Evolutionary conservation across 2,113 vertebrate species (phyloP), one percentile per base, ranked within the genome.

Genomic region (Vanacampus margaritifer): DNA sequence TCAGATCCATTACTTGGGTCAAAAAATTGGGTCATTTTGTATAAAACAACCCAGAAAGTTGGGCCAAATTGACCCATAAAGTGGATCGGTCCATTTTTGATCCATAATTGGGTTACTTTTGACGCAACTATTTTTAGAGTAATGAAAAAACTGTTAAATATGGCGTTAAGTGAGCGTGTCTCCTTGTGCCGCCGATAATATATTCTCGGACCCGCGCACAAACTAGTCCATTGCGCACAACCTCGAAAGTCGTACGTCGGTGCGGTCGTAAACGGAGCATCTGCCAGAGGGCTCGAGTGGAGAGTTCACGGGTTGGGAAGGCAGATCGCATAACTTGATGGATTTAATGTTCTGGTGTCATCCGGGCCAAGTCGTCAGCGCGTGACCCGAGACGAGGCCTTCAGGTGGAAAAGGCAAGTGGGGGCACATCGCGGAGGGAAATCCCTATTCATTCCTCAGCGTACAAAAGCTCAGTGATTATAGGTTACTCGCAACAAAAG

Each of bases 381-480:
- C 71, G 79, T 64, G 82, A 86, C 86, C 78, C 81, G 75, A 88
- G 82, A 86, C 79, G 62, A 82, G 72, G 75, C 83, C 88, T 83
- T 56, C 28, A 59, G 85, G 88, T 78, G 3, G 66, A 71, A 79
- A 59, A 72, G 83, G 75, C 88, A 35, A 86, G 86, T 84, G 35
- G 73, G 86, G 86, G 74, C 87, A 87, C 66, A 79, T 81, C 61
- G 35, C 74, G 73, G 26, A 69, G 84, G 87, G 80, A 89, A 89
- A 85, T 87, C 82, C 87, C 87, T 77, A 67, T 75, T 87, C 88
- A 86, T 86, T 84, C 85, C 75, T 86, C 64, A 45, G 65, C 23
- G 73, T 74, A 86, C 85, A 87, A 87, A 88, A 81, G 65, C 72
- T 68, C 56, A 1, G 67, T 89, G 84, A 89, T 90, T 84, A 89